phyloP scores from a whole-genome alignment of 2,888 invertebrate genomes.

The Pollenia angustigena region DNA sequence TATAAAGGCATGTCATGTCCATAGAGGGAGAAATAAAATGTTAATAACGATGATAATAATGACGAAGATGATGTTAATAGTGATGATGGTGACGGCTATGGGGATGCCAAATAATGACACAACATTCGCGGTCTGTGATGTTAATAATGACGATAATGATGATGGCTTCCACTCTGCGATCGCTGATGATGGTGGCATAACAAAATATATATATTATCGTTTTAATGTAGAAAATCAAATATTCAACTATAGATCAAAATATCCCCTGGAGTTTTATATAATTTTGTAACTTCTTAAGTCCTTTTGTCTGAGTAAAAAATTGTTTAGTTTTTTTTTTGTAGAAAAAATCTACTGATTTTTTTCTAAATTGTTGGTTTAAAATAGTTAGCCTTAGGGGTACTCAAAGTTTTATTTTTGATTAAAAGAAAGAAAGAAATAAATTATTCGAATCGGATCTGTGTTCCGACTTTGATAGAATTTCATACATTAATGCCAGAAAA shows the following conservation, averaged over 20 bases:
- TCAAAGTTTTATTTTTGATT: no score
- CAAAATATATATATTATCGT: neutral
- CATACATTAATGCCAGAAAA: no score
- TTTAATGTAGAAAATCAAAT: constrained; percentile 40
- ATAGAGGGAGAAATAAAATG: constrained; percentile 67
- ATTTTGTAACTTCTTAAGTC: neutral
- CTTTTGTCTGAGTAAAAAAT: neutral
- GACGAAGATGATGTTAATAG: constrained; percentile 54
- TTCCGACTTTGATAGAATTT: no score
- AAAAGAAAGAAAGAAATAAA: no score
- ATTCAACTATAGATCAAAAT: constrained; percentile 45
- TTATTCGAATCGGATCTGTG: no score
- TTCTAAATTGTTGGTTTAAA: neutral
- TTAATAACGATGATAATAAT: constrained; percentile 52
- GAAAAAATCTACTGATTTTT: neutral
- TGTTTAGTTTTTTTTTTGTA: neutral
- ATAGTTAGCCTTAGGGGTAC: neutral
- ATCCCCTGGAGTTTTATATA: constrained; percentile 60
- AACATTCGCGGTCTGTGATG: constrained; percentile 34
- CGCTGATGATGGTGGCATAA: constrained; percentile 27
- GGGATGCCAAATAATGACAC: constrained; percentile 51
- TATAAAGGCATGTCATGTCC: constrained; percentile 62
- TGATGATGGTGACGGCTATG: constrained; percentile 32
- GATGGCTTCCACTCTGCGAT: constrained; percentile 4
- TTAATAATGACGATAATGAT: constrained; percentile 30